phyloP scores from a whole-genome alignment of 2,797 vertebrate species.

The Syncerus caffer region DNA sequence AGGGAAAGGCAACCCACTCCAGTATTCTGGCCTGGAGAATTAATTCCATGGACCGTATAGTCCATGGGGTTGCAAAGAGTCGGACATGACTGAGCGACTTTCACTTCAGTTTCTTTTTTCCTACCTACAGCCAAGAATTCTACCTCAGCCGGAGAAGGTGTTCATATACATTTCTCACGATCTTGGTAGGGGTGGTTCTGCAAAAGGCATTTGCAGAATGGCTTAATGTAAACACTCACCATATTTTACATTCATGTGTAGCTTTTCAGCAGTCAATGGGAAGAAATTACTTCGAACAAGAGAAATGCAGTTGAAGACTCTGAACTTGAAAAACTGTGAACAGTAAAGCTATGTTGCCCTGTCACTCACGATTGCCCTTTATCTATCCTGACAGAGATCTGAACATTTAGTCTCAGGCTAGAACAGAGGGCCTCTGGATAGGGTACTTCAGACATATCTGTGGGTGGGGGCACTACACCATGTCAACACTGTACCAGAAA shows the following conservation, averaged over 20 bases:
- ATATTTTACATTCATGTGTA: background rate
- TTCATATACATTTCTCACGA: background rate
- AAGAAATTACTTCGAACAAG: background rate
- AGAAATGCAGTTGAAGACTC: background rate
- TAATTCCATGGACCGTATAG: background rate
- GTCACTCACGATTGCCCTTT: background rate
- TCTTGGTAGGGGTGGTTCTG: background rate
- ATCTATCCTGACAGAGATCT: background rate
- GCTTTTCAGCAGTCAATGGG: background rate
- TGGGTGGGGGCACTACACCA: background rate
- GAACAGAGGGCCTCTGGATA: background rate
- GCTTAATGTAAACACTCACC: background rate
- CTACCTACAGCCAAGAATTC: background rate
- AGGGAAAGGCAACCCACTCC: background rate
- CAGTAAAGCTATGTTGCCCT: background rate
- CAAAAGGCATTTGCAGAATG: background rate
- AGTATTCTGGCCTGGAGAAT: background rate
- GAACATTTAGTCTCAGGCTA: background rate
- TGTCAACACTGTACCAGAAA: background rate
- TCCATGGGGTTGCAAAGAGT: background rate
- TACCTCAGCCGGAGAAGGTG: background rate
- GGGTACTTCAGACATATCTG: background rate
- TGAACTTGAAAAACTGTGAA: background rate
- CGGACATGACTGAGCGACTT: background rate
- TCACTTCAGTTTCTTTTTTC: background rate